Base-by-base conservation (phyloP, 2,113 vertebrate species). In the Syngnathus scovelli region DNA sequence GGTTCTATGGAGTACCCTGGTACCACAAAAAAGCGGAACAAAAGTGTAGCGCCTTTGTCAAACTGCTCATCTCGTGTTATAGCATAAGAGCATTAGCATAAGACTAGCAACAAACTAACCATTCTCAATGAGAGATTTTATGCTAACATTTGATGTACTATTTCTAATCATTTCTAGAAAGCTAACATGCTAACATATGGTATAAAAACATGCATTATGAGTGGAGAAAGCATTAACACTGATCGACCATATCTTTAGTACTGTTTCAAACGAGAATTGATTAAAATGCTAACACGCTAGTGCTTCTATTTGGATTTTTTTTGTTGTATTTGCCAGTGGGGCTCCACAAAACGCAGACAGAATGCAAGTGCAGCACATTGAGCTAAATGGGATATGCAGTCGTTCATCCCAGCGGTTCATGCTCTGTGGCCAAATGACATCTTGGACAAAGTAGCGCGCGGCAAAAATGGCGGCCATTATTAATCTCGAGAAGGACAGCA, bases 351-450 rank as follows among this genome's bases (percentile, higher is more conserved):
- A 68, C 67, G 77, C 71, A 13, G 69, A 78, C 79, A 85, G 84
- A 88, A 89, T 80, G 87, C 86, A 83, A 87, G 79, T 69, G 78
- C 76, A 86, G 87, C 87, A 84, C 87, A 85, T 78, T 66, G 77
- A 61, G 78, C 77, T 77, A 85, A 87, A 88, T 86, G 86, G 82
- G 82, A 85, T 85, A 85, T 80, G 78, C 77, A 88, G 88, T 81
- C 86, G 85, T 88, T 88, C 80, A 86, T 87, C 86, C 79, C 80
- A 69, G 78, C 49, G 69, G 83, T 87, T 83, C 83, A 79, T 81
- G 85, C 72, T 86, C 87, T 80, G 75, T 79, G 81, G 81, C 80
- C 81, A 85, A 85, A 88, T 76, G 80, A 89, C 86, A 85, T 77
- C 74, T 79, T 85, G 83, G 84, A 38, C 83, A 84, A 82, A 84